Percentiles rank a stretch among this genome's conserved stretches.
Conservation (phyloP, 2,888 invertebrate genomes). For the Epirrita christyi region DNA sequence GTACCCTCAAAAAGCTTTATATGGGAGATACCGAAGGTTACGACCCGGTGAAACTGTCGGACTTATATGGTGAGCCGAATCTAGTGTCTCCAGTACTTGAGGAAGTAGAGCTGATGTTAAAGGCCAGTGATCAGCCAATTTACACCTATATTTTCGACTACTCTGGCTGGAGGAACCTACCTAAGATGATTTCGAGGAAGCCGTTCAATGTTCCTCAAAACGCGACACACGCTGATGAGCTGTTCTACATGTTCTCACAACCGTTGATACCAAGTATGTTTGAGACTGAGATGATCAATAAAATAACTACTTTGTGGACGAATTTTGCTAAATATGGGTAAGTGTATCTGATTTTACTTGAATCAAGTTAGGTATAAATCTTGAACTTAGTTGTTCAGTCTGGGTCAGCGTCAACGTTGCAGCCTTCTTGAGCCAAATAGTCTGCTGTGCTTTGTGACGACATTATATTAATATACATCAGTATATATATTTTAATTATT, state of each 20-base stretch:
- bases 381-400: too few relatives aligned
- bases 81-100: slow-evolving; percentile 55
- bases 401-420: too few relatives aligned
- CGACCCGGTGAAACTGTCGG: slow-evolving; percentile 57
- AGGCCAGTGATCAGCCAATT: slow-evolving; percentile 53
- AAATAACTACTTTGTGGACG: slow-evolving; percentile 66
- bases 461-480: too few relatives aligned
- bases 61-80: slow-evolving; percentile 57
- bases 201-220: slow-evolving; percentile 47
- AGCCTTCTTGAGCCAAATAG: too few relatives aligned
- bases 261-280: slow-evolving; percentile 47
- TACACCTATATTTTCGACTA: slow-evolving; percentile 66
- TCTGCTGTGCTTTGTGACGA: too few relatives aligned
- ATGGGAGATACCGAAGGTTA: slow-evolving; percentile 54
- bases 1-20: slow-evolving; percentile 63
- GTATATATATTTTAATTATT: too few relatives aligned
- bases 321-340: slow-evolving; percentile 73
- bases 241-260: slow-evolving; percentile 70
- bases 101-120: slow-evolving; percentile 59
- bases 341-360: slow-evolving; percentile 26
- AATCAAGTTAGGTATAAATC: too few relatives aligned
- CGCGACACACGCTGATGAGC: slow-evolving; percentile 68
- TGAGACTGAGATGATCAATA: slow-evolving; percentile 61
- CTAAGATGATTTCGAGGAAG: slow-evolving; percentile 46
- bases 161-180: slow-evolving; percentile 56